These are phyloP conservation scores for Labeo calbasu DNA, from an alignment of 2,797 vertebrate genomes.

Conservation along the genomic window DNA sequence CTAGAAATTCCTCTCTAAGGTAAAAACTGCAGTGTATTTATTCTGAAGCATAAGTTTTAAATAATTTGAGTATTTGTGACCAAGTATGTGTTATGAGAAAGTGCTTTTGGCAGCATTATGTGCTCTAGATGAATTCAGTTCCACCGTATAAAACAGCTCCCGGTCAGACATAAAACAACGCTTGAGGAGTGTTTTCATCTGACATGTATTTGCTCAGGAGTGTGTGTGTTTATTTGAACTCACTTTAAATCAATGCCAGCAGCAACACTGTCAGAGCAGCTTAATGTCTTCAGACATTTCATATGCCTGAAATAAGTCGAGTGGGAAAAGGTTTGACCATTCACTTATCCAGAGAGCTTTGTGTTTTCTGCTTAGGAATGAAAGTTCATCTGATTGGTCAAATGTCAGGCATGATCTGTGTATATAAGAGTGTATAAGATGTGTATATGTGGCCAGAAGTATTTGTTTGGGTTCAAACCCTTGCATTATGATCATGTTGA, in stretches of 20 bases:
- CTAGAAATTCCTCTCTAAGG: not conserved
- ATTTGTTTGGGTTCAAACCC: not conserved
- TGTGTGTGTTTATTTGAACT: conserved; percentile 67
- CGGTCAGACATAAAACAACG: not conserved
- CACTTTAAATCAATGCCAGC: conserved; percentile 74
- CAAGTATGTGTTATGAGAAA: not conserved
- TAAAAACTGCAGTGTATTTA: not conserved
- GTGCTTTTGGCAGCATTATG: not conserved
- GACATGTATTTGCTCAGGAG: conserved; percentile 20
- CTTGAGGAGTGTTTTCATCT: not conserved
- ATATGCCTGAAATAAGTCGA: conserved; percentile 73
- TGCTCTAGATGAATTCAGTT: not conserved
- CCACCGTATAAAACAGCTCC: not conserved
- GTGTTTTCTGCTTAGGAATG: conserved; percentile 63
- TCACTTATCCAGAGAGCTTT: conserved; percentile 66
- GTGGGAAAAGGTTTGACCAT: conserved; percentile 74
- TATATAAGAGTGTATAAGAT: not conserved
- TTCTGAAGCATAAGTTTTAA: not conserved
- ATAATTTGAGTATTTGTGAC: not conserved
- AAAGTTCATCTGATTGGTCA: conserved; percentile 10
- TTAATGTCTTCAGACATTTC: conserved; percentile 72
- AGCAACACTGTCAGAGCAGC: conserved; percentile 70
- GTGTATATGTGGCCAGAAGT: too few relatives aligned
- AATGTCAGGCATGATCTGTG: not conserved
- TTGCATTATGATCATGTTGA: not conserved